Evolutionary conservation across 1,140 invertebrate genomes (phyloP), one percentile per base, ranked within the genome.

Genomic region (Trichonephila inaurata): DNA sequence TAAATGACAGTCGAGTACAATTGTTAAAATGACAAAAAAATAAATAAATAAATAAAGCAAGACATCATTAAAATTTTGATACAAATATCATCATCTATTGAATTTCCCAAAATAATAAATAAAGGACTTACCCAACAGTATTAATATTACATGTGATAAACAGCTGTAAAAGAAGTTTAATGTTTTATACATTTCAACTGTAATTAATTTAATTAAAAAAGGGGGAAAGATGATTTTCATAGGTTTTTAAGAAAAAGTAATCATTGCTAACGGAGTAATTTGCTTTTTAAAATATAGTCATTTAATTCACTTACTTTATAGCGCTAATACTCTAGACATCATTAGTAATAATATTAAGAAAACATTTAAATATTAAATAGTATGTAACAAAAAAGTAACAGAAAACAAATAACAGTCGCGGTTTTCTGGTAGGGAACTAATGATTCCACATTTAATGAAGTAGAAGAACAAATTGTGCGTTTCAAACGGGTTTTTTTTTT

Each of bases 291-390:
- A 72, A 72, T 72, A 72, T 72, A 72, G 69, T 72, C 69, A 14
- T 72, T 72, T 40, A 72, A 72, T 72, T 33, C 69, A 72, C 69
- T 72, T 33, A 72, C 24, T 28, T 72, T 72, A 66, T 24, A 66
- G 21, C 21, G 64, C 7, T 72, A 33, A 28, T 72, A 10, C 6
- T 14, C 12, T 14, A 18, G 16, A 12, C 12, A 33, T 72, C 69
- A 72, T 72, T 72, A 72, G 69, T 33, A 72, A 72, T 72, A 72
- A 72, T 72, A 72, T 33, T 72, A 28, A 72, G 69, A 72, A 72
- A 72, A 72, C 69, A 72, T 72, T 72, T 72, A 72, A 72, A 72
- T 72, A 72, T 72, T 72, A 72, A 72, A 64, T 64, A 64, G 16
- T 18, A 21, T 2, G 28, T 16, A 72, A 24, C 24, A 33, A 72